Base-by-base conservation (phyloP, 2,888 invertebrate species). In the Biston stratarius region DNA sequence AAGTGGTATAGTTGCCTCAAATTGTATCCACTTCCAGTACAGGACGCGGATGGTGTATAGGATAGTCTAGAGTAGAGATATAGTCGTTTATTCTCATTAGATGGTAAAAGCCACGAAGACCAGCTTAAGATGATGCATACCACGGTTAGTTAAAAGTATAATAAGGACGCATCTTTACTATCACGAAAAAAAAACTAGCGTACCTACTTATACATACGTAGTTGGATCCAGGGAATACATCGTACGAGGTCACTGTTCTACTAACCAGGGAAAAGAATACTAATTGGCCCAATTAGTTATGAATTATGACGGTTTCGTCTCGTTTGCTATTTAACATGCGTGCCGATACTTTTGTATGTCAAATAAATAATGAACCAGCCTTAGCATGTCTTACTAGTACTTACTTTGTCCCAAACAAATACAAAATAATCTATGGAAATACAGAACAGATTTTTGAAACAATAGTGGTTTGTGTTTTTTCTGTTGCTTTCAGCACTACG, bases 1-100 rank as follows among this genome's bases (percentile, higher is more conserved):
- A 97, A 97, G 80, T 97, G 97, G 97, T 97, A 97, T 82, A 96
- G 96, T 64, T 97, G 97, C 79, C 94, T 95, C 62, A 95, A 95
- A 34, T 95, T 96, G 77, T 89, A 94, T 71, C 81, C 92, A 15
- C 82, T 93, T 66, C 86, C 92, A 68, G 77, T 79, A 7, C 84
- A 90, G 56, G 94, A 95, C 58, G 79, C 87, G 49, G 90, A 94
- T 38, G 95, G 95, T 8, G 79, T n/a, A n/a, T n/a, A n/a, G n/a
- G n/a, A n/a, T n/a, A n/a, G n/a, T n/a, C n/a, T n/a, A n/a, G n/a
- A n/a, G n/a, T n/a, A n/a, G n/a, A n/a, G n/a, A 90, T 33, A 88
- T 89, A 51, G 93, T 94, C 15, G 77, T 95, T n/a, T 77, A 87
- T 33, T 83, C 93, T 44, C 80, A 83, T 68, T 71, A 76, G 6